Percentiles rank a stretch among this genome's conserved stretches.
phyloP scores from a whole-genome alignment of 2,888 invertebrate genomes.

The Mayetiola destructor region DNA sequence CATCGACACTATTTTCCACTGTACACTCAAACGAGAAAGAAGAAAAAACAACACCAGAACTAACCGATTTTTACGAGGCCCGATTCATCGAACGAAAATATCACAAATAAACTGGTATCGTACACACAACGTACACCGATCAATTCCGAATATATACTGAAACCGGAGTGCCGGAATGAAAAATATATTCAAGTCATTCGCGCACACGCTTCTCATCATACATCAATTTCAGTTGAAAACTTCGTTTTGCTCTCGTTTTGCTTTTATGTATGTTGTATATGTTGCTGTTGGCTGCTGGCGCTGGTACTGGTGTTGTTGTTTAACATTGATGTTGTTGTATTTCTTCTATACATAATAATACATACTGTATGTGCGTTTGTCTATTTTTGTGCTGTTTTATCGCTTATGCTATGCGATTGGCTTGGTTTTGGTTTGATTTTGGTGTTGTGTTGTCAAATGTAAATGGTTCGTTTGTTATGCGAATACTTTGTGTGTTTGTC shows the following conservation, averaged over 20 bases:
- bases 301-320: no score
- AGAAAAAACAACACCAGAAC: background rate
- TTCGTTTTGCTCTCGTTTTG: constrained; percentile 8
- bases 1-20: background rate
- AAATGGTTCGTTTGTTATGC: background rate
- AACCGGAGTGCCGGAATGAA: background rate
- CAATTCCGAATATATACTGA: constrained; percentile 4
- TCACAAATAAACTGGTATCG: background rate
- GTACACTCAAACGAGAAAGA: background rate
- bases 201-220: constrained; percentile 6
- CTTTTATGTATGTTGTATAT: background rate
- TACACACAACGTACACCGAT: constrained; percentile 9
- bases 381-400: background rate
- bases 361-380: no score
- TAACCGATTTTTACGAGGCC: no score
- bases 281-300: no score
- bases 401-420: background rate
- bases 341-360: no score
- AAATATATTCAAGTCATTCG: constrained; percentile 4
- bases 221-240: constrained; percentile 1
- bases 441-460: background rate
- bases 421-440: background rate
- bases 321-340: no score
- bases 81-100: background rate
- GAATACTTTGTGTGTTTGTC: background rate